Percentiles rank a stretch among this genome's conserved stretches.
phyloP scores from a whole-genome alignment of 2,888 invertebrate genomes.

The Caradrina clavipalpis region DNA sequence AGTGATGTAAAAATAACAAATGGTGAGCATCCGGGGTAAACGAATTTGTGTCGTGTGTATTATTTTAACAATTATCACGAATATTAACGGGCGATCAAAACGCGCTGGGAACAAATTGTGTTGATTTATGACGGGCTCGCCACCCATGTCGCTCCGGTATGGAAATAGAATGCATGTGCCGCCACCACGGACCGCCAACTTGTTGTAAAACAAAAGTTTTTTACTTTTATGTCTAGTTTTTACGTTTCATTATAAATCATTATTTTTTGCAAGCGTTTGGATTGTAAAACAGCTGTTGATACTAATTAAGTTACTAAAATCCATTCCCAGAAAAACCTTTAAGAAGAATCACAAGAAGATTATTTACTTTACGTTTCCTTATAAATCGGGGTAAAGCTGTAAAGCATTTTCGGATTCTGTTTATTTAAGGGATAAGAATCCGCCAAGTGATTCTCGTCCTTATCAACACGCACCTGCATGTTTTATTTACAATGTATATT shows the following conservation, averaged over 20 bases:
- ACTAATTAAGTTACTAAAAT: slow-evolving; percentile 1
- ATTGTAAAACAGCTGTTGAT: background rate
- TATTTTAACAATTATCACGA: slow-evolving; percentile 75
- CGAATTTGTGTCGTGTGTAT: slow-evolving; percentile 63
- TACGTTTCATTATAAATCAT: slow-evolving; percentile 13
- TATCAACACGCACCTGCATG: background rate
- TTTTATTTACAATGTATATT: background rate
- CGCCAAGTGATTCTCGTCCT: too few species aligned
- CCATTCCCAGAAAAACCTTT: background rate
- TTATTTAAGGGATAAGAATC: too few species aligned
- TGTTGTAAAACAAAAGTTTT: slow-evolving; percentile 56
- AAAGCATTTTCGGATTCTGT: background rate
- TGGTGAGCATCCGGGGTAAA: slow-evolving; percentile 65
- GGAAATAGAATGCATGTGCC: slow-evolving; percentile 79
- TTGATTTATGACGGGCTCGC: slow-evolving; percentile 81
- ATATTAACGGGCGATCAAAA: slow-evolving; percentile 72
- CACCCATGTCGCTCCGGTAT: slow-evolving; percentile 81
- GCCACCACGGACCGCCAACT: slow-evolving; percentile 55
- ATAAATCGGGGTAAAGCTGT: background rate
- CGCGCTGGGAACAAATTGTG: slow-evolving; percentile 85
- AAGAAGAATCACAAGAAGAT: background rate
- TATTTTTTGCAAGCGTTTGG: background rate
- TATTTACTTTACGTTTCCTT: background rate
- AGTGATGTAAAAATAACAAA: slow-evolving; percentile 56
- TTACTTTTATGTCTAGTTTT: slow-evolving; percentile 17